phyloP scores from a whole-genome alignment of 2,888 invertebrate genomes.

The Oscheius onirici region DNA sequence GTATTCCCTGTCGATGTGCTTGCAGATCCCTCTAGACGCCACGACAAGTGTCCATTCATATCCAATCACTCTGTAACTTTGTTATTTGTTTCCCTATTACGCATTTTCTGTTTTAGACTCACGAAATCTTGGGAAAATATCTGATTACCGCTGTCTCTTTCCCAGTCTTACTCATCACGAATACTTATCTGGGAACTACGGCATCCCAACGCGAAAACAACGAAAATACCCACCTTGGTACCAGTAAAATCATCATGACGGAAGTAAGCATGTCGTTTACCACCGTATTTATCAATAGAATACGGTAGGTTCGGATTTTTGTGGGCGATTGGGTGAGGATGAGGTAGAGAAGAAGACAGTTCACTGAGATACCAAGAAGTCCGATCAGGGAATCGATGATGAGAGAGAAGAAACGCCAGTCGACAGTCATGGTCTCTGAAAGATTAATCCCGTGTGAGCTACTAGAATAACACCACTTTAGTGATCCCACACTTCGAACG shows the following conservation, averaged over 20 bases:
- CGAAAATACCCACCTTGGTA: neutral
- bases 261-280: conserved; percentile 13
- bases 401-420: conserved; percentile 11
- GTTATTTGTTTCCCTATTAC: neutral
- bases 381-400: conserved; percentile 8
- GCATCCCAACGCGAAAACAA: too few species aligned
- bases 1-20: neutral
- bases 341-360: conserved; percentile 11
- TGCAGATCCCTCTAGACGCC: conserved; percentile 7
- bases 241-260: neutral
- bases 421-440: neutral
- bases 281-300: conserved; percentile 5
- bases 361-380: conserved; percentile 1
- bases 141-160: too few species aligned
- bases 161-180: neutral
- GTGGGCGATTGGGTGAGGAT: conserved; percentile 7
- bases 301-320: conserved; percentile 8
- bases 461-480: too few species aligned
- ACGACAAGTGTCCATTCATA: conserved; percentile 1
- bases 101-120: neutral
- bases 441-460: too few species aligned
- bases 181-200: too few species aligned
- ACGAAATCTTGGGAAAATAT: neutral
- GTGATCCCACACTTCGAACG: too few species aligned
- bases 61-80: neutral